These are phyloP conservation scores for Fregetta grallaria DNA, from an alignment of 2,113 vertebrate species.

Conservation along the genomic window DNA sequence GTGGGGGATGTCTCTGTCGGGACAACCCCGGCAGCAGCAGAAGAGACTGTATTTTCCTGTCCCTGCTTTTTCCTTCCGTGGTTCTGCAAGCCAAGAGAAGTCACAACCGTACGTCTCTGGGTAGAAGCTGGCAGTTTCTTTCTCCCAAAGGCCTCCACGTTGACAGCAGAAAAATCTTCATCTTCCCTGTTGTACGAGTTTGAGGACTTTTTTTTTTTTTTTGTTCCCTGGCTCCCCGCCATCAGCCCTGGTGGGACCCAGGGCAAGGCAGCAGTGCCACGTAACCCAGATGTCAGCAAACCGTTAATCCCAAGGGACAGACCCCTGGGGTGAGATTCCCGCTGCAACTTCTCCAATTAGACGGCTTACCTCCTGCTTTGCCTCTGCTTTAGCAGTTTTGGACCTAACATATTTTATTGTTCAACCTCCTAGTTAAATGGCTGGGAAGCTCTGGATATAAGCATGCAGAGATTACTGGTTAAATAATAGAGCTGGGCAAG, in stretches of 20 bases:
- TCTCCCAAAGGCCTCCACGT: background rate
- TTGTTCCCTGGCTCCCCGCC: constrained; percentile 15
- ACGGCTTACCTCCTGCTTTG: constrained; percentile 41
- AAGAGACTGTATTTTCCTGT: background rate
- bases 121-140: background rate
- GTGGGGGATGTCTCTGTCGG: background rate
- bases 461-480: background rate
- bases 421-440: background rate
- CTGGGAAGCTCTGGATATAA: constrained; percentile 20
- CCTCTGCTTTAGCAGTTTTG: constrained; percentile 1
- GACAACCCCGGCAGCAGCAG: background rate
- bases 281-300: constrained; percentile 37
- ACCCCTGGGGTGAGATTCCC: constrained; percentile 6
- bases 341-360: constrained; percentile 56
- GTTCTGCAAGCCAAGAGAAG: background rate
- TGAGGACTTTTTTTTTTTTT: background rate
- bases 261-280: constrained; percentile 4
- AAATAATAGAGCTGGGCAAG: background rate
- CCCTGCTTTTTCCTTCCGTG: background rate
- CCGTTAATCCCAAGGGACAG: constrained; percentile 59
- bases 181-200: background rate
- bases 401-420: constrained; percentile 19
- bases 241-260: background rate
- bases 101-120: background rate
- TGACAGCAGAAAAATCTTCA: background rate